Conservation (phyloP, 2,113 vertebrate genomes). For the Eurystomus gularis region DNA sequence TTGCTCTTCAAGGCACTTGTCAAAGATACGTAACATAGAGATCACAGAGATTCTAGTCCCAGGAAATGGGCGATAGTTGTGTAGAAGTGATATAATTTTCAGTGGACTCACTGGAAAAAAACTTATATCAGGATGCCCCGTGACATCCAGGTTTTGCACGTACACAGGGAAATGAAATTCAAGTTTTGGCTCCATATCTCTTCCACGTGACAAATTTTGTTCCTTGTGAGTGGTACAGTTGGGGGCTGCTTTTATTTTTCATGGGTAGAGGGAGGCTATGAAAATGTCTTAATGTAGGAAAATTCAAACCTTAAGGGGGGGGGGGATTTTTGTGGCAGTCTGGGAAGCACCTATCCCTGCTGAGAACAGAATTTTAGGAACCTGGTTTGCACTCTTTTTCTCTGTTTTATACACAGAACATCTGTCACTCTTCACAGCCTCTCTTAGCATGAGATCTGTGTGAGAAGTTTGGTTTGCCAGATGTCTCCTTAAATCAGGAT, state of each 20-base stretch:
- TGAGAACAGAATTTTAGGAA: not conserved
- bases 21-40: not conserved
- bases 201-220: not conserved
- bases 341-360: not conserved
- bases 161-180: not conserved
- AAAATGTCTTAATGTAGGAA: not conserved
- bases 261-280: not conserved
- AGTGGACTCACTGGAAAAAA: not conserved
- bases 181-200: not conserved
- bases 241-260: not conserved
- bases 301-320: not conserved
- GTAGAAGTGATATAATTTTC: not conserved
- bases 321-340: not conserved
- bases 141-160: not conserved
- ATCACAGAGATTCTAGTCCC: not conserved
- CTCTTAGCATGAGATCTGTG: not conserved
- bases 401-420: not conserved
- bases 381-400: not conserved
- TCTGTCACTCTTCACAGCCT: not conserved
- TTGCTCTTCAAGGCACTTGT: not conserved
- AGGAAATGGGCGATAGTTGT: not conserved
- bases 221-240: not conserved
- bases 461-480: not conserved
- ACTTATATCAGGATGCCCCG: accelerated
- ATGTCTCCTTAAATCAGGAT: not conserved